A percentile compares a stretch with the other conserved stretches of the same genome.
These are phyloP conservation scores for Seriola aureovittata DNA, from an alignment of 2,113 vertebrate genomes.

Conservation along the genomic window DNA sequence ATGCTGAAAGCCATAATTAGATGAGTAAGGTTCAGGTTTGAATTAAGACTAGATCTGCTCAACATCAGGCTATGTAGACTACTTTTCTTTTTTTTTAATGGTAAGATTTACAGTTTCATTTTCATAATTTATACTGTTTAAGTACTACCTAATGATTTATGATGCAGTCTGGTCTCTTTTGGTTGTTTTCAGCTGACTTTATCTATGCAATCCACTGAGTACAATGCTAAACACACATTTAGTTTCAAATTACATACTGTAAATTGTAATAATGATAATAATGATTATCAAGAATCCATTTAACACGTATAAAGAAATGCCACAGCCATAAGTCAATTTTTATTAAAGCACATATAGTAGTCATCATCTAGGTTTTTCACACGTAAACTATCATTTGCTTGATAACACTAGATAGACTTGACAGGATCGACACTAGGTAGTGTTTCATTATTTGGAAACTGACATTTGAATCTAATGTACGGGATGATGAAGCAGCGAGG, in stretches of 20 bases:
- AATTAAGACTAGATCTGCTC: neutral
- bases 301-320: neutral
- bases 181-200: neutral
- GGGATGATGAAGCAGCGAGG: neutral
- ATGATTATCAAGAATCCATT: neutral
- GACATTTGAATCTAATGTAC: neutral
- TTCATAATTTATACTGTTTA: neutral
- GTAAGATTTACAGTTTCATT: neutral
- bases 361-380: neutral
- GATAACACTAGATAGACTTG: neutral
- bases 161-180: neutral
- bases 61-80: neutral
- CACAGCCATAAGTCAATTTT: neutral
- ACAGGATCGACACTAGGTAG: neutral
- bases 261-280: neutral
- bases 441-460: conserved; percentile 6
- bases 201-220: neutral
- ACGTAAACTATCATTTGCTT: neutral
- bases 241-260: neutral
- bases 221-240: neutral
- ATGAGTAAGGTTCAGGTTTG: neutral
- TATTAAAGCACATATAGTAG: neutral
- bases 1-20: neutral
- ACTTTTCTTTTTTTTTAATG: neutral
- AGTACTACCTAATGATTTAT: neutral